These are phyloP conservation scores for Pomatostomus ruficeps DNA, from an alignment of 2,113 vertebrate genomes.

Conservation along the genomic window DNA sequence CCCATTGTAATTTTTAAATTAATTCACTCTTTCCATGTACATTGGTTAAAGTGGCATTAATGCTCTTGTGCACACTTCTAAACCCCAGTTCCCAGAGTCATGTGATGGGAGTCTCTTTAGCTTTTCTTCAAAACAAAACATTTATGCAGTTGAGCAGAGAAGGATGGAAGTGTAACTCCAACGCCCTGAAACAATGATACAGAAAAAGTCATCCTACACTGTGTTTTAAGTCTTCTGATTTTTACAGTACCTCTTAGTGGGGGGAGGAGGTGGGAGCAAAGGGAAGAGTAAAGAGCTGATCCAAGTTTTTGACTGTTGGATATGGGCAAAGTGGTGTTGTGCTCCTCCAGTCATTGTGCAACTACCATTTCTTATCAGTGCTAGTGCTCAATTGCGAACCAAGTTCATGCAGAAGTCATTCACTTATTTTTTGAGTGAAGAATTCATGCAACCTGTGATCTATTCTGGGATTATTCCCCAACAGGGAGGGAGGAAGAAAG, in stretches of 20 bases:
- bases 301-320: background rate
- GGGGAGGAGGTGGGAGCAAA: background rate
- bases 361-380: background rate
- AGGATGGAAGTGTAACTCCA: background rate
- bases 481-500: background rate
- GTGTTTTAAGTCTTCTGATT: background rate
- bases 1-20: background rate
- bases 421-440: background rate
- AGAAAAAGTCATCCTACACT: background rate
- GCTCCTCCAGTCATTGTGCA: background rate
- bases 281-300: background rate
- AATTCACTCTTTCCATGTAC: background rate
- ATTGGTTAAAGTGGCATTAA: background rate
- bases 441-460: background rate
- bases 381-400: constrained; percentile 16
- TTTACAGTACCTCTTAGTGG: background rate
- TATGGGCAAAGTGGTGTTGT: background rate
- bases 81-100: background rate
- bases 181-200: background rate
- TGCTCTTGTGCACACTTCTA: background rate
- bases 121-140: background rate
- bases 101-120: background rate
- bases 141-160: background rate
- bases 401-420: constrained; percentile 17
- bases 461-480: background rate